These are phyloP conservation scores for Halocynthia roretzi DNA, from an alignment of 23 tunicate genomes.

Conservation along the genomic window DNA sequence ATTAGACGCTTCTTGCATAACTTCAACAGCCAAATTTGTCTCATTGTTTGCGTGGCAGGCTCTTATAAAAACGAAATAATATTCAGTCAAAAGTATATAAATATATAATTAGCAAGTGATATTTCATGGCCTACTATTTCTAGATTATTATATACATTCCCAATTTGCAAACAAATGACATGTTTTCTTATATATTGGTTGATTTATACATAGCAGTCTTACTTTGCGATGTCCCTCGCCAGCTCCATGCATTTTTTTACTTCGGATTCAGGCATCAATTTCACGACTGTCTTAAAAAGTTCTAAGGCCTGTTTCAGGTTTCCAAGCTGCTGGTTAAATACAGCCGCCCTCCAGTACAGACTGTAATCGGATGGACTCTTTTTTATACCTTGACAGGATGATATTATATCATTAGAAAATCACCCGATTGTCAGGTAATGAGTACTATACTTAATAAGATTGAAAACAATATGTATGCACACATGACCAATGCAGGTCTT, in stretches of 20 bases:
- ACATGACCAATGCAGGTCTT: too few species aligned
- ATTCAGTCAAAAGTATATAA: too few species aligned
- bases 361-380: constrained; percentile 38
- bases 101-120: not conserved
- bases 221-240: constrained; percentile 55
- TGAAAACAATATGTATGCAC: too few species aligned
- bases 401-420: too few species aligned
- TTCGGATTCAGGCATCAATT: constrained; percentile 39
- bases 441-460: too few species aligned
- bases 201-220: not conserved
- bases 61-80: constrained; percentile 14
- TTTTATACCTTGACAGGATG: constrained; percentile 24
- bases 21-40: constrained; percentile 29
- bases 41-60: constrained; percentile 43
- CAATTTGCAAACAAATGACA: too few species aligned
- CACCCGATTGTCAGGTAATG: too few species aligned
- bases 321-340: constrained; percentile 36
- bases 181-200: too few species aligned
- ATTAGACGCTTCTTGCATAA: constrained; percentile 46
- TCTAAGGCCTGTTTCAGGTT: constrained; percentile 32
- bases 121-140: not conserved
- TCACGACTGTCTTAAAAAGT: constrained; percentile 38
- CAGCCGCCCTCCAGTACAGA: constrained; percentile 32
- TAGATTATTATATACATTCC: too few species aligned
- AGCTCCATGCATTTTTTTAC: constrained; percentile 30